phyloP scores from a whole-genome alignment of 2,888 invertebrate genomes.

The Lagria hirta region DNA sequence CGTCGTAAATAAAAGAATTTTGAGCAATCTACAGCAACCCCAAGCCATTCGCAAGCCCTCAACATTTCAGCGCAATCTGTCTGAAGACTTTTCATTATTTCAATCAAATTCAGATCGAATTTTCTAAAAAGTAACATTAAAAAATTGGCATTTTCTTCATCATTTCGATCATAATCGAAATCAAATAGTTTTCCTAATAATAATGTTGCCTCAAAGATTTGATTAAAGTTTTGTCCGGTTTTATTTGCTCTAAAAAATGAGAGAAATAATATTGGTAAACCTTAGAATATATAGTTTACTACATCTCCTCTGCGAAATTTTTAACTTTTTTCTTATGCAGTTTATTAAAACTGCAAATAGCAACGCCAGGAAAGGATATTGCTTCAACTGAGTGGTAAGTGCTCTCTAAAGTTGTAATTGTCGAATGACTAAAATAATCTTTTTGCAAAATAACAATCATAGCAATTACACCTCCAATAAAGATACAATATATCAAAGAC shows the following conservation, averaged over 20 bases:
- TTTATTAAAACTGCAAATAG: conserved; percentile 11
- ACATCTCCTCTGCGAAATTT: not conserved
- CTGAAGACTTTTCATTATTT: not conserved
- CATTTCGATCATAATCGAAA: conserved; percentile 3
- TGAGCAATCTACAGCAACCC: conserved; percentile 1
- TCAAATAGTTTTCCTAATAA: conserved; percentile 8
- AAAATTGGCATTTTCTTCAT: not conserved
- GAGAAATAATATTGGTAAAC: not conserved
- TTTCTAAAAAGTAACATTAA: conserved; percentile 6
- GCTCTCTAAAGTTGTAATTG: conserved; percentile 7
- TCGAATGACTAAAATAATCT: conserved; percentile 6
- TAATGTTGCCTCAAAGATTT: not conserved
- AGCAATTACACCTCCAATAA: not conserved
- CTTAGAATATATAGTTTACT: not conserved
- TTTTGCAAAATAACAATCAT: conserved; percentile 1
- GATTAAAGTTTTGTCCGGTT: not conserved
- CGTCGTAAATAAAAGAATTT: conserved; percentile 2
- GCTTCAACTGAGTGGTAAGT: conserved; percentile 6
- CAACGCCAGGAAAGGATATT: conserved; percentile 8
- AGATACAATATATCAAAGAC: conserved; percentile 1
- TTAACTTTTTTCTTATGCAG: conserved; percentile 4
- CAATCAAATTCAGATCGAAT: not conserved
- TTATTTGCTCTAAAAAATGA: conserved; percentile 2
- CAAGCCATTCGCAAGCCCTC: conserved; percentile 2
- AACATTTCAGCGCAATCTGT: conserved; percentile 12